These are phyloP conservation scores for Drosophila takahashii DNA, from an alignment of 1,140 invertebrate species.

Conservation along the genomic window DNA sequence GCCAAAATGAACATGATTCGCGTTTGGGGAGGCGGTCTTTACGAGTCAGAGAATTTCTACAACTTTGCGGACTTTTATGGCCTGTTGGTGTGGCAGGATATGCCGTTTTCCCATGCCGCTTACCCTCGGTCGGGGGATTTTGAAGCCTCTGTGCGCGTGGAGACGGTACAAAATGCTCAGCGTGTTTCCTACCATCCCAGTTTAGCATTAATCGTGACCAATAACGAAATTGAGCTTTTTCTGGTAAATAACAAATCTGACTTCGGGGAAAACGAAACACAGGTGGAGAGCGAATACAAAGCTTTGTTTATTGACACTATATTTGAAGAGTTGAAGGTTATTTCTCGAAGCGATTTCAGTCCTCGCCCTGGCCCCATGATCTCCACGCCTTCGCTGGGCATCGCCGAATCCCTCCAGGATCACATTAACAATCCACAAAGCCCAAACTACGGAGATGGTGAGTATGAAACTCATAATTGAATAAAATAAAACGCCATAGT, in stretches of 20 bases:
- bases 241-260: constrained; percentile 93
- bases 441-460: constrained; percentile 94
- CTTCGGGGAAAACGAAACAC: constrained; percentile 86
- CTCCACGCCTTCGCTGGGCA: constrained; percentile 97
- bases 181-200: constrained; percentile 95
- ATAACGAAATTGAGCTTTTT: constrained; percentile 98
- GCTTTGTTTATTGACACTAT: constrained; percentile 94
- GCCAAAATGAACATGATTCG: constrained; percentile 97
- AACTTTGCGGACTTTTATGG: constrained; percentile 92
- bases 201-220: constrained; percentile 95
- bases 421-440: constrained; percentile 91
- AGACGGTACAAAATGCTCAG: constrained; percentile 93
- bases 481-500: too few relatives aligned
- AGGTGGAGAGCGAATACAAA: constrained; percentile 93
- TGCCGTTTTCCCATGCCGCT: constrained; percentile 98
- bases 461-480: neutral
- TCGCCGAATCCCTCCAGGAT: constrained; percentile 90
- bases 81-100: constrained; percentile 96
- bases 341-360: constrained; percentile 67
- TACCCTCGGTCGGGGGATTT: constrained; percentile 89
- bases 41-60: constrained; percentile 98
- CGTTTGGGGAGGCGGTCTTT: constrained; percentile 99
- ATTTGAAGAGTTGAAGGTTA: constrained; percentile 89
- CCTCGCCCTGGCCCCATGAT: constrained; percentile 72
- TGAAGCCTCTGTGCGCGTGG: constrained; percentile 87